These are phyloP conservation scores for Chaenogobius annularis DNA, from an alignment of 2,113 vertebrate genomes.

Conservation along the genomic window DNA sequence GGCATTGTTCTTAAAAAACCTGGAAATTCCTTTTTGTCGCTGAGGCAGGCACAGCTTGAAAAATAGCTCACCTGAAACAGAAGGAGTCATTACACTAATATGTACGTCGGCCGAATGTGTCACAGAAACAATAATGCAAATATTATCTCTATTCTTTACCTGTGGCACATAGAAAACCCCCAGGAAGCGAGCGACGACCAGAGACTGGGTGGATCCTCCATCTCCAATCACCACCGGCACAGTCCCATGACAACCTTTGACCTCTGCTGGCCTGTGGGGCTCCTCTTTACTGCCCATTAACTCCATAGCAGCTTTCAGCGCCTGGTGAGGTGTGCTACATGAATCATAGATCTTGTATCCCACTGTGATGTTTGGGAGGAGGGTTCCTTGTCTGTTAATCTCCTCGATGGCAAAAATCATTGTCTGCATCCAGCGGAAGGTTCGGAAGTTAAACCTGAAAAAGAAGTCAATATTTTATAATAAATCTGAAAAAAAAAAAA, in stretches of 20 bases:
- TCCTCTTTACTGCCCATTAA: constrained; percentile 59
- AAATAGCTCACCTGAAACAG: constrained; percentile 80
- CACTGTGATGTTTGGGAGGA: constrained; percentile 77
- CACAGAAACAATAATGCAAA: too few species aligned
- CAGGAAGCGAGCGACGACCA: constrained; percentile 76
- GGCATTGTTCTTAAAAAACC: constrained; percentile 81
- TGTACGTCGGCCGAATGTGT: too few species aligned
- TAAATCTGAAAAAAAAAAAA: not conserved
- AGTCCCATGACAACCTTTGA: constrained; percentile 39
- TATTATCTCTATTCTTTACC: constrained; percentile 48
- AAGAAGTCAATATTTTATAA: not conserved
- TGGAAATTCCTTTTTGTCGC: constrained; percentile 78
- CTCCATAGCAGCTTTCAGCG: constrained; percentile 72
- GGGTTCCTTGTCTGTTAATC: constrained; percentile 69
- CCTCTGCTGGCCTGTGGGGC: not conserved
- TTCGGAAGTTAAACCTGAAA: constrained; percentile 77
- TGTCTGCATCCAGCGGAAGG: constrained; percentile 81
- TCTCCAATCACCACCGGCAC: constrained; percentile 79
- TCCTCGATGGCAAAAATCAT: constrained; percentile 82
- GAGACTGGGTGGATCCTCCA: constrained; percentile 79
- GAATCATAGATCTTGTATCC: constrained; percentile 81
- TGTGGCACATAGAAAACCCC: constrained; percentile 79
- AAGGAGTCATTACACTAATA: not conserved
- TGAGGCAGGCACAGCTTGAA: constrained; percentile 80
- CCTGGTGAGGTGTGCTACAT: constrained; percentile 73